A percentile compares a stretch with the other conserved stretches of the same genome.
Evolutionary conservation across 2,113 vertebrate genomes (phyloP).

Genomic region (Gracilinanus agilis): DNA sequence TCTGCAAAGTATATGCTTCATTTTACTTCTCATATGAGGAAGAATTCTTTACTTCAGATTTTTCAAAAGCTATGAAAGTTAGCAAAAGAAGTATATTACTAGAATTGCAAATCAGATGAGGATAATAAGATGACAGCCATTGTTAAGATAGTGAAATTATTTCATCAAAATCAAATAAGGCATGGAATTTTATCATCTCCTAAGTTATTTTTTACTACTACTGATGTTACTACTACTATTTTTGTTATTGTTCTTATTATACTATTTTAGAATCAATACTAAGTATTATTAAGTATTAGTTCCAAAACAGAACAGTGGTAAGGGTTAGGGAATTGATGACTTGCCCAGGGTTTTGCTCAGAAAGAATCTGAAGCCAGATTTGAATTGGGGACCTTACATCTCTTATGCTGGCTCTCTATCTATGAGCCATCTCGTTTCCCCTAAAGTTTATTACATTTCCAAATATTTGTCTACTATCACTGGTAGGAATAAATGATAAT

Average conservation of each 20-base stretch:
- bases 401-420: too few species aligned
- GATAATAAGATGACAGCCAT: slow-evolving; percentile 66
- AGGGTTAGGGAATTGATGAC: too few species aligned
- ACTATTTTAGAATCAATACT: too few species aligned
- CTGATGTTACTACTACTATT: too few species aligned
- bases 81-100: slow-evolving; percentile 67
- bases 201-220: neutral
- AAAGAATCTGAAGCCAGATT: too few species aligned
- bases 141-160: slow-evolving; percentile 76
- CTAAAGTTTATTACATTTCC: neutral
- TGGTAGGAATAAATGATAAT: neutral
- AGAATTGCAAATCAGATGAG: slow-evolving; percentile 57
- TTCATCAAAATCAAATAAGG: slow-evolving; percentile 73
- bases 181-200: slow-evolving; percentile 55
- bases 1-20: neutral
- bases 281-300: too few species aligned
- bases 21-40: slow-evolving; percentile 6
- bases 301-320: too few species aligned
- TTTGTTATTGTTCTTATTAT: too few species aligned
- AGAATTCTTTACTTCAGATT: slow-evolving; percentile 54
- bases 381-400: too few species aligned
- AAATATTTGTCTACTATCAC: neutral
- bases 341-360: too few species aligned
- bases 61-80: slow-evolving; percentile 64
- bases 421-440: too few species aligned